Base-by-base conservation (phyloP, 1,140 invertebrate species). In the Scaptomyza hsui region DNA sequence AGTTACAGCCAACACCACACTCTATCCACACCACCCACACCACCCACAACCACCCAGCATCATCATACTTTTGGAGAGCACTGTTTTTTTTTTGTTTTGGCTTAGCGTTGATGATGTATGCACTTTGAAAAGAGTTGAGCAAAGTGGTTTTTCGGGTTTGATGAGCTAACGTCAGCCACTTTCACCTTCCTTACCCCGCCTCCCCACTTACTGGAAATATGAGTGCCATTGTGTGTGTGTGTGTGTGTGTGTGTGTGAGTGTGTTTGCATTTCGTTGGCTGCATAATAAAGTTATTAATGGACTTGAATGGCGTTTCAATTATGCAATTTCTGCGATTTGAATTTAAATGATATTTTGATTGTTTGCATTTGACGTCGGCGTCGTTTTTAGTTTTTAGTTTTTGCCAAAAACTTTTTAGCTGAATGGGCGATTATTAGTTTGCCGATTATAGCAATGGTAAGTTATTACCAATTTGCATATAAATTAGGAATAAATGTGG, bases 101-200 rank as follows among this genome's bases (percentile, higher is more conserved):
- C 81, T 86, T 86, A 86, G 81, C 81, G 81, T 21, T 86, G 81
- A 86, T 86, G 81, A 86, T 86, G 81, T 86, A 86, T 86, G 81
- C 81, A 86, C 81, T 86, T 86, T 86, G 77, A 88, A 82, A 86
- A 86, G 81, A 86, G 81, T 86, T 86, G 81, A 88, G 82, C 82
- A 88, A 81, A 88, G 82, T 88, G 77, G 81, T 88, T 86, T 86
- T 86, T 88, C 62, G 81, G 81, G 73, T 86, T 86, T 86, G 81
- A 86, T 88, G 82, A 86, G 81, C 82, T 75, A 86, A 86, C 81
- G 78, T 86, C 81, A 83, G 78, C 53, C 77, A 61, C 42, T 29
- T 41, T 15, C 29, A n/a, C 4, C 12, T 1, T 9, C 1, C 18
- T 10, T n/a, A 19, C 39, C 41, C 29, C 19, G 29, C 29, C 18